phyloP scores from a whole-genome alignment of 2,888 invertebrate species.

The Adelognathus sp. region DNA sequence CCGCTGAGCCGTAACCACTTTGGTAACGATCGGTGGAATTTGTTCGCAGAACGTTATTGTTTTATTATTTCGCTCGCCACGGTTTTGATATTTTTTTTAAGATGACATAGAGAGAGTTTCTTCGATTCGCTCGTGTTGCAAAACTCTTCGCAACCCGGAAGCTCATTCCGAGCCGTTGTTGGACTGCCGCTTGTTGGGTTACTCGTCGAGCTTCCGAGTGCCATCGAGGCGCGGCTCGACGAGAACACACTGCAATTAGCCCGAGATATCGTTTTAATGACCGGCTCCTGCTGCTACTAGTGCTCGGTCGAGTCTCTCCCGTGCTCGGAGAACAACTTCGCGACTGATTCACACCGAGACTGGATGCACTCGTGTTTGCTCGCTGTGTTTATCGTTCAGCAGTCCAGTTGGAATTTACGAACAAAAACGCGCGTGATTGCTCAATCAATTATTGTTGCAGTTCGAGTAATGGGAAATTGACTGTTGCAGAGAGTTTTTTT shows the following conservation, averaged over 20 bases:
- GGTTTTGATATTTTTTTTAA: neutral
- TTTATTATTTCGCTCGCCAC: neutral
- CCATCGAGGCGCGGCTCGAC: slow-evolving; percentile 47
- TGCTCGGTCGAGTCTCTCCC: slow-evolving; percentile 28
- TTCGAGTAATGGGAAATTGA: neutral
- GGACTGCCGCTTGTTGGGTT: slow-evolving; percentile 22
- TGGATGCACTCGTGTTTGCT: neutral
- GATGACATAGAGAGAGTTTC: neutral
- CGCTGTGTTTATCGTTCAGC: neutral
- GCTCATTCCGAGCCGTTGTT: neutral
- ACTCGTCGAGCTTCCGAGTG: slow-evolving; percentile 33
- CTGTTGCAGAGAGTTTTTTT: slow-evolving; percentile 1
- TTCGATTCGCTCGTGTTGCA: neutral
- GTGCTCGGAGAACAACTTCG: slow-evolving; percentile 4
- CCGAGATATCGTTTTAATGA: slow-evolving; percentile 56
- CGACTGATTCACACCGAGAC: slow-evolving; percentile 10
- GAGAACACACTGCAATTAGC: slow-evolving; percentile 53
- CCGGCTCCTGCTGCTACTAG: neutral
- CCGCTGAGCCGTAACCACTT: slow-evolving; percentile 24
- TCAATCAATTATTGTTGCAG: slow-evolving; percentile 30
- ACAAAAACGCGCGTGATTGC: neutral
- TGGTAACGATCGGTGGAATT: neutral
- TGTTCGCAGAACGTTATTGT: neutral
- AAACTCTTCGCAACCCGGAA: slow-evolving; percentile 34
- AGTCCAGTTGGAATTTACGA: neutral